A percentile compares a stretch with the other conserved stretches of the same genome.
These are phyloP conservation scores for Caenorhabditis zanzibari DNA, from an alignment of 2,888 invertebrate genomes.

Conservation along the genomic window DNA sequence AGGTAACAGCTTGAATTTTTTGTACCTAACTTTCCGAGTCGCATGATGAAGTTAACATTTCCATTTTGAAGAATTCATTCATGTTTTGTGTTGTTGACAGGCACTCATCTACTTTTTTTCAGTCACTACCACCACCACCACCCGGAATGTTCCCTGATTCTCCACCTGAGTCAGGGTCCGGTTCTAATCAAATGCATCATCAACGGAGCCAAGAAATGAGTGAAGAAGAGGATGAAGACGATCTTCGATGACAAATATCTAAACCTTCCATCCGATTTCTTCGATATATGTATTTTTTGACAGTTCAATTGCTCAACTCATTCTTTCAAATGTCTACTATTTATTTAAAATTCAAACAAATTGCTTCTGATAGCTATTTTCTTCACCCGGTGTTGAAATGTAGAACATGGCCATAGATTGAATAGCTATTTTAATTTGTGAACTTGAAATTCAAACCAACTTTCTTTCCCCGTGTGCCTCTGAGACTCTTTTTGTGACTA, in stretches of 20 bases:
- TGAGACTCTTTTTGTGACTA: slow-evolving; percentile 38
- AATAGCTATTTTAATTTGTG: not conserved
- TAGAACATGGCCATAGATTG: slow-evolving; percentile 19
- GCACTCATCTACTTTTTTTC: slow-evolving; percentile 10
- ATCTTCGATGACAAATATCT: slow-evolving; percentile 47
- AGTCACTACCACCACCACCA: slow-evolving; percentile 65
- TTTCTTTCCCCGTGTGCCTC: slow-evolving; percentile 63
- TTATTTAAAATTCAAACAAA: slow-evolving; percentile 27
- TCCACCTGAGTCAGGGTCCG: slow-evolving; percentile 61
- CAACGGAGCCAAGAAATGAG: slow-evolving; percentile 61
- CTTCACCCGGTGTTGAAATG: slow-evolving; percentile 41
- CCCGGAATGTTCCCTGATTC: slow-evolving; percentile 65
- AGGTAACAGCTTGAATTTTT: slow-evolving; percentile 41
- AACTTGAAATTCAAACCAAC: slow-evolving; percentile 21
- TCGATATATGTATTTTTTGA: slow-evolving; percentile 55
- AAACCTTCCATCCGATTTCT: slow-evolving; percentile 1
- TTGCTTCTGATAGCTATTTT: not conserved
- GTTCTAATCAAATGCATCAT: slow-evolving; percentile 47
- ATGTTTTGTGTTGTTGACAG: no score
- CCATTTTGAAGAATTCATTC: not conserved
- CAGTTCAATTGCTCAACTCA: slow-evolving; percentile 48
- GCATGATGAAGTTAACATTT: not conserved
- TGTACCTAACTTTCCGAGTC: slow-evolving; percentile 29
- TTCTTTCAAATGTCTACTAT: slow-evolving; percentile 41
- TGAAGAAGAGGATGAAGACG: slow-evolving; percentile 60